Percentiles rank a stretch among this genome's conserved stretches.
Evolutionary conservation across 2,113 vertebrate species (phyloP).

Genomic region (Psettodes erumei): DNA sequence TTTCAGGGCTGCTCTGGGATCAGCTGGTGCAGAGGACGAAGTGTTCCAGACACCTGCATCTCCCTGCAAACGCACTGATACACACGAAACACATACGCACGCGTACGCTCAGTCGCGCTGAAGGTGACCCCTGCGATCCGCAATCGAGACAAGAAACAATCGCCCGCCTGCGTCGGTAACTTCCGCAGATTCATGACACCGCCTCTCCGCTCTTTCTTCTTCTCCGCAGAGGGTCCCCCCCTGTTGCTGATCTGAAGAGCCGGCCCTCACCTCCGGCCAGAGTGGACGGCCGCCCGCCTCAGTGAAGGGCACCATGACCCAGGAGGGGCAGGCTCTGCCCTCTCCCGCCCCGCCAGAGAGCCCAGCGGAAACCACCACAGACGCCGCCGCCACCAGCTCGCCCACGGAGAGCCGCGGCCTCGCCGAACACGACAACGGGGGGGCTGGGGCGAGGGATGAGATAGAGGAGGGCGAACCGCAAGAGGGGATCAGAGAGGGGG

Average conservation of each 20-base stretch:
- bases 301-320: constrained; percentile 81
- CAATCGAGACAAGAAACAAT: constrained; percentile 36
- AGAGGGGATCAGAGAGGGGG: constrained; percentile 29
- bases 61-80: constrained; percentile 3
- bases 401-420: constrained; percentile 37
- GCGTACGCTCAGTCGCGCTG: constrained; percentile 1
- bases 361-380: constrained; percentile 47
- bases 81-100: constrained; percentile 10
- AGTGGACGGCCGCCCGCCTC: constrained; percentile 36
- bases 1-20: constrained; percentile 60
- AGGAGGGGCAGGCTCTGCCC: constrained; percentile 83
- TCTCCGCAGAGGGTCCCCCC: constrained; percentile 19
- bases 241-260: constrained; percentile 39
- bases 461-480: constrained; percentile 37
- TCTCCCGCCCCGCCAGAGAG: constrained; percentile 72
- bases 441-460: constrained; percentile 5
- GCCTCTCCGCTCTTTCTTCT: constrained; percentile 9
- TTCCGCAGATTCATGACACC: not conserved
- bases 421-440: constrained; percentile 35
- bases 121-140: constrained; percentile 50
- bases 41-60: constrained; percentile 39
- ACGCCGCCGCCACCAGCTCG: not conserved
- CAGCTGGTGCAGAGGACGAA: constrained; percentile 63
- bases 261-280: constrained; percentile 31
- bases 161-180: constrained; percentile 13